Base-by-base conservation (phyloP, 2,888 invertebrate genomes). In the Cantharis lateralis region DNA sequence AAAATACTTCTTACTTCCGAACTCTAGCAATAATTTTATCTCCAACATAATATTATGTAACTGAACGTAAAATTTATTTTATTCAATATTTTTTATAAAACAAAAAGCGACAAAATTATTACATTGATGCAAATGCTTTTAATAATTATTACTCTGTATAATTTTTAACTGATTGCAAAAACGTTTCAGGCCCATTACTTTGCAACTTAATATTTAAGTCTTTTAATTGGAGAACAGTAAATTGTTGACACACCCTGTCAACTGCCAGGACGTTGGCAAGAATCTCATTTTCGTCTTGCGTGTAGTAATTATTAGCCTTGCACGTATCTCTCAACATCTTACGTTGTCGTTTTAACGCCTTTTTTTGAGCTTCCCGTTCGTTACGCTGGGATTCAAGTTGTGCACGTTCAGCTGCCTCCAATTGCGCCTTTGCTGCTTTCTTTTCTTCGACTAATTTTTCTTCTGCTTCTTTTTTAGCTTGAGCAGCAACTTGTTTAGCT, bases 181-280 rank as follows among this genome's bases (percentile, higher is more conserved):
- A 96, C 0, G 92, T 91, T 18, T 90, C 88, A 77, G 92, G 90
- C 0, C 94, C 94, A 28, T 91, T 91, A 2, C 88, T 87, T 83
- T 92, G 92, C 75, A 96, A 86, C 74, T 92, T 91, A 83, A 91
- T 93, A 86, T 95, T 95, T 2, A 96, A 91, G 71, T 93, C 91
- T 86, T 96, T 95, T 73, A 97, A 86, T 86, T 95, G 95, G 0
- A 89, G 84, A 3, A 93, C 87, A 84, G 91, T 93, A 82, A 96
- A 91, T 74, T 93, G 89, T 89, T 98, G 97, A 87, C 97, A 97
- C 71, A 98, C 91, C 87, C 95, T 95, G 85, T 98, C 98, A 3
- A 97, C 92, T n/a, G 95, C 95, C 62, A 95, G 94, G 95, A 98
- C 95, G 85, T 97, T 93, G 68, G 91, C 89, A 1, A 98, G 91